Evolutionary conservation across 2,888 invertebrate genomes (phyloP).

Genomic region (Dynastes grantii): DNA sequence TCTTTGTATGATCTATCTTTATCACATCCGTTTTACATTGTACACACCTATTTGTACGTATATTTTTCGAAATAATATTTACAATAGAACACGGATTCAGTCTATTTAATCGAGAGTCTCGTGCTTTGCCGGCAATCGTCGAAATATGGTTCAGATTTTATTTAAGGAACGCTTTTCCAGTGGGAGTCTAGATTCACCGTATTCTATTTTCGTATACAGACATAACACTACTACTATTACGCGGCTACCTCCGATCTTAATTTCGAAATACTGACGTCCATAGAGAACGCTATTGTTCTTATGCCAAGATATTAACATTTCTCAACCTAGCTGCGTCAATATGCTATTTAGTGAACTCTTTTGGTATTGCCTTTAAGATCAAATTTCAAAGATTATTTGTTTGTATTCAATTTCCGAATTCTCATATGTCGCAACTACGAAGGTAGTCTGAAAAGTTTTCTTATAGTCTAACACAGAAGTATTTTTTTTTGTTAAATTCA

Average conservation of each 20-base stretch:
- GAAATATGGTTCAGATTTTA: constrained; percentile 41
- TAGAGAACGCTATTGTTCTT: constrained; percentile 2
- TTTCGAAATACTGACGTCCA: constrained; percentile 32
- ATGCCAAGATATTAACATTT: constrained; percentile 29
- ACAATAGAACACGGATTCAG: background rate
- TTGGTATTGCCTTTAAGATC: background rate
- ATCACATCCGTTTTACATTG: background rate
- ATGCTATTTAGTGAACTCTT: background rate
- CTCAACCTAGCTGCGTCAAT: background rate
- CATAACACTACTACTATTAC: constrained; percentile 43
- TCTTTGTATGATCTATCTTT: background rate
- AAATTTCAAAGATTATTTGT: too few species aligned
- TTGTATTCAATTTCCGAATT: too few species aligned
- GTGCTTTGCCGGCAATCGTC: constrained; percentile 21
- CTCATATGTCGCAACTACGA: too few species aligned
- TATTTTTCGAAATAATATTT: constrained; percentile 5
- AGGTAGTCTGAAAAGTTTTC: too few species aligned
- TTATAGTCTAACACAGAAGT: too few species aligned
- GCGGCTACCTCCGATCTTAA: constrained; percentile 25
- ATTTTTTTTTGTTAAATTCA: too few species aligned
- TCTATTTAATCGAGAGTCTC: constrained; percentile 27
- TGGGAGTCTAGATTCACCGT: constrained; percentile 35
- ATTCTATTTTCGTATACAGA: constrained; percentile 43
- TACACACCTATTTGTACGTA: background rate
- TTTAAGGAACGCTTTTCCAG: constrained; percentile 37